These are phyloP conservation scores for Seriola dumerili DNA, from an alignment of 2,113 vertebrate genomes.

Conservation along the genomic window DNA sequence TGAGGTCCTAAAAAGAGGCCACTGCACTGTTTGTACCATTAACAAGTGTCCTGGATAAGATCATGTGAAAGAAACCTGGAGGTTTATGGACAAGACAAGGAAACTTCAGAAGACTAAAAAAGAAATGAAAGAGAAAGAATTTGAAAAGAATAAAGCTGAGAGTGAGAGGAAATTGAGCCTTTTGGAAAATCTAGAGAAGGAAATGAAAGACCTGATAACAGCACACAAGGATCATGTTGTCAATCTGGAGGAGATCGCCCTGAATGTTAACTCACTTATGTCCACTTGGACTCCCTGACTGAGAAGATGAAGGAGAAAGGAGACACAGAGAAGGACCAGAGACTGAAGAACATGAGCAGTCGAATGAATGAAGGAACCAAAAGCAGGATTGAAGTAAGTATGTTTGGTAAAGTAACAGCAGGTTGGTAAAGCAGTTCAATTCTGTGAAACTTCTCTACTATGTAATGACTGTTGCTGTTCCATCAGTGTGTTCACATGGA, in stretches of 20 bases:
- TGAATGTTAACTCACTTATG: not conserved
- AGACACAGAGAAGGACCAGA: not conserved
- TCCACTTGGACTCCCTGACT: constrained; percentile 17
- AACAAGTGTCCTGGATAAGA: not conserved
- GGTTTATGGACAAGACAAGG: constrained; percentile 23
- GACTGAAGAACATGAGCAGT: constrained; percentile 10
- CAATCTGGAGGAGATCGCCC: constrained; percentile 14
- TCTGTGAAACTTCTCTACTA: no score
- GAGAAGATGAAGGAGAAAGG: constrained; percentile 28
- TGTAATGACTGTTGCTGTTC: no score
- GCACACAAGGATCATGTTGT: not conserved
- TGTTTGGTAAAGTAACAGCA: no score
- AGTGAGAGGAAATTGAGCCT: not conserved
- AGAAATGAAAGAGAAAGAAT: not conserved
- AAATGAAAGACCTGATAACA: not conserved
- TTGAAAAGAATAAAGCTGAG: not conserved
- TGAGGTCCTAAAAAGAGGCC: not conserved
- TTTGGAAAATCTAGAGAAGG: not conserved
- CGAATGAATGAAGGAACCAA: not conserved
- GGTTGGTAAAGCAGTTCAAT: no score
- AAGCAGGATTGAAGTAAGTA: no score
- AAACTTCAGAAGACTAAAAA: not conserved
- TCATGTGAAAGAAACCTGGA: constrained; percentile 42
- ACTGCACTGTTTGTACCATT: constrained; percentile 1
- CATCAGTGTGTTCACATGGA: no score